Evolutionary conservation across 2,797 vertebrate species (phyloP).

Genomic region (Orientallactaga sibirica): DNA sequence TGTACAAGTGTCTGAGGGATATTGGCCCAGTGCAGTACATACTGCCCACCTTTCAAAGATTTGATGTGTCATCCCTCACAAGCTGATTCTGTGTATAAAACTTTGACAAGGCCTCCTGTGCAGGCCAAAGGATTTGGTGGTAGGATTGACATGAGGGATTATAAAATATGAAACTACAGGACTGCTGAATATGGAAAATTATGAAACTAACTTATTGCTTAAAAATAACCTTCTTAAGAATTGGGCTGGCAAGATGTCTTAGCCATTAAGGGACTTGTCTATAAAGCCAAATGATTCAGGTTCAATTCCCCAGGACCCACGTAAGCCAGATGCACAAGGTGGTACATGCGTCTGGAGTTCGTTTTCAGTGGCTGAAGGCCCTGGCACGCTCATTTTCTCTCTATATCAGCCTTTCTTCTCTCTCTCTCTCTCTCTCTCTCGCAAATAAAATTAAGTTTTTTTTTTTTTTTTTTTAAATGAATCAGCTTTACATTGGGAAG

Average conservation of each 20-base stretch:
- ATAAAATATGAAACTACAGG: background rate
- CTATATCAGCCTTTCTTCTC: too few relatives aligned
- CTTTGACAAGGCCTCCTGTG: background rate
- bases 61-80: background rate
- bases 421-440: too few relatives aligned
- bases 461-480: too few relatives aligned
- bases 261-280: too few relatives aligned
- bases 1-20: background rate
- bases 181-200: background rate
- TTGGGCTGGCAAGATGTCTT: too few relatives aligned
- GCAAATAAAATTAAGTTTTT: too few relatives aligned
- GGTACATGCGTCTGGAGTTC: too few relatives aligned
- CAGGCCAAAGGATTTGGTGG: background rate
- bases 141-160: background rate
- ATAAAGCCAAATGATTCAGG: too few relatives aligned
- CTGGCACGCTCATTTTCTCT: too few relatives aligned
- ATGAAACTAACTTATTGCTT: background rate
- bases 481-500: background rate
- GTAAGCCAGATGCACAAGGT: too few relatives aligned
- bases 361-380: too few relatives aligned
- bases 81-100: background rate
- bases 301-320: too few relatives aligned
- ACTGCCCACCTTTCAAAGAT: background rate
- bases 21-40: background rate
- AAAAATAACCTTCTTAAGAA: background rate